Conservation (phyloP, 2,888 invertebrate genomes). For the Diachrysia chrysitis region DNA sequence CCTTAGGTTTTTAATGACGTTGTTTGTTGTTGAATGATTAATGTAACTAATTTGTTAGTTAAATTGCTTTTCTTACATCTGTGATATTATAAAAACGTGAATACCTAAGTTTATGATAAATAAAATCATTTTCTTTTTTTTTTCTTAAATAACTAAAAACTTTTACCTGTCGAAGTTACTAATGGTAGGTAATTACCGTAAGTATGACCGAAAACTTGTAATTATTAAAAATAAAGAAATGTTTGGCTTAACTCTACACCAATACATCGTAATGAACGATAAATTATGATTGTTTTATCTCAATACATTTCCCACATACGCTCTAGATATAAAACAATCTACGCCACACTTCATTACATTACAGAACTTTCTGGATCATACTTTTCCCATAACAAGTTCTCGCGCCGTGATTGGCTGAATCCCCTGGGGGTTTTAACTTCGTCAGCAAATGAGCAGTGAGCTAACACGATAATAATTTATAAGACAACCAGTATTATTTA, state of each 20-base stretch:
- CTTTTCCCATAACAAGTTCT: conserved; percentile 86
- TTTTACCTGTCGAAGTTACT: too few relatives aligned
- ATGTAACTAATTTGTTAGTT: too few relatives aligned
- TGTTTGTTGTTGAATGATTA: background rate
- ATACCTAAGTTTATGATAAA: too few relatives aligned
- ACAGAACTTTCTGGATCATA: conserved; percentile 63
- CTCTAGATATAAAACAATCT: conserved; percentile 57
- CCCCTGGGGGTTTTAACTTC: conserved; percentile 85
- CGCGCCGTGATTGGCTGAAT: conserved; percentile 86
- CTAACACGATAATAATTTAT: conserved; percentile 88
- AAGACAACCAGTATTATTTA: conserved; percentile 86
- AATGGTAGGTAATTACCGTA: too few relatives aligned
- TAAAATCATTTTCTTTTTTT: too few relatives aligned
- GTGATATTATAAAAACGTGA: too few relatives aligned
- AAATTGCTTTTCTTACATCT: too few relatives aligned
- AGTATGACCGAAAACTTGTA: too few relatives aligned
- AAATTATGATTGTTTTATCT: background rate
- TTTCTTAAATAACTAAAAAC: too few relatives aligned
- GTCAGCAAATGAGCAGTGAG: conserved; percentile 89
- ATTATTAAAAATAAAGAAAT: too few relatives aligned
- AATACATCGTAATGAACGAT: background rate
- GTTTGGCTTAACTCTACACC: too few relatives aligned
- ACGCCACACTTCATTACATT: conserved; percentile 62
- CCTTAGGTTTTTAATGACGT: background rate
- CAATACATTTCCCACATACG: conserved; percentile 19